Conservation (phyloP, 2,888 invertebrate genomes). For the Leucania comma region DNA sequence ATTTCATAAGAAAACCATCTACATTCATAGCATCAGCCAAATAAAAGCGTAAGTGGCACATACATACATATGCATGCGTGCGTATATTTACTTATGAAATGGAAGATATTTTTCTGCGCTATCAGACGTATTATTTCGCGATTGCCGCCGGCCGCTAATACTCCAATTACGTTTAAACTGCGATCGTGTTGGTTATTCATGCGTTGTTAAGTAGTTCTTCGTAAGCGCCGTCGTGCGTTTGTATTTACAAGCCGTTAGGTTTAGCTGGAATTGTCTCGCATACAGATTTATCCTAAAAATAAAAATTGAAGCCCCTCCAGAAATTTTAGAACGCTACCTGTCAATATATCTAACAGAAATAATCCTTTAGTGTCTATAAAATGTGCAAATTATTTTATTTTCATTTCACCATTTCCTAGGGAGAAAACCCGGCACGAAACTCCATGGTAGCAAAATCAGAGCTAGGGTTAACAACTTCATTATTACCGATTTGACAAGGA, state of each 20-base stretch:
- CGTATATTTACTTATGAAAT: conserved; percentile 51
- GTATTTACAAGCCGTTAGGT: conserved; percentile 52
- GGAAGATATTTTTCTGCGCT: conserved; percentile 43
- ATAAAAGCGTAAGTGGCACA: conserved; percentile 51
- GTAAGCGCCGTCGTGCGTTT: conserved; percentile 47
- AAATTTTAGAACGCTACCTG: too few relatives aligned
- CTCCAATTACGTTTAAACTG: conserved; percentile 57
- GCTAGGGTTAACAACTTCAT: too few relatives aligned
- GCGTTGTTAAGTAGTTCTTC: conserved; percentile 45
- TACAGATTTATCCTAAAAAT: background rate
- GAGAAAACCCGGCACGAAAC: too few relatives aligned
- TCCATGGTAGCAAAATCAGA: too few relatives aligned
- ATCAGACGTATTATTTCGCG: conserved; percentile 47
- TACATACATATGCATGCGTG: conserved; percentile 46
- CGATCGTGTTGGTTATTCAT: conserved; percentile 54
- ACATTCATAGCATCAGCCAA: conserved; percentile 10
- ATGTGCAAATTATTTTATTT: too few relatives aligned
- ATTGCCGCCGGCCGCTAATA: conserved; percentile 46
- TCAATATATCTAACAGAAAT: too few relatives aligned
- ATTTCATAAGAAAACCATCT: background rate
- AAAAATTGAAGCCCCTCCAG: too few relatives aligned
- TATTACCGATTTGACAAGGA: too few relatives aligned
- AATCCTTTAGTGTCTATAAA: too few relatives aligned
- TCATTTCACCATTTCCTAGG: too few relatives aligned
- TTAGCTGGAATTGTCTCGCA: conserved; percentile 20